Base-by-base conservation (phyloP, 2,888 invertebrate species). In the Myopa tessellatipennis region DNA sequence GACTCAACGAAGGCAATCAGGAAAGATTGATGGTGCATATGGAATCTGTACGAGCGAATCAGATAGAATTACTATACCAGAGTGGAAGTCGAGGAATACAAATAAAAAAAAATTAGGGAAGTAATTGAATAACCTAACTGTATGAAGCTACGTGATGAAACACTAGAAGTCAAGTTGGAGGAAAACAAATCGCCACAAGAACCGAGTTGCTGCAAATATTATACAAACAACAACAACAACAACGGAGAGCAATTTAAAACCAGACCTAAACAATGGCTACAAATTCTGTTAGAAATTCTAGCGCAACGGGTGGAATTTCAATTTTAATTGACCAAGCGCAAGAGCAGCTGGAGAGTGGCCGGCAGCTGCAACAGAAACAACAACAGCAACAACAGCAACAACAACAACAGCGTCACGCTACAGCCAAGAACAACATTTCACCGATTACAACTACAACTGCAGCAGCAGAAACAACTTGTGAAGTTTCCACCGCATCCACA, bases 271-370 rank as follows among this genome's bases (percentile, higher is more conserved):
- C 78, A 77, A 83, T 83, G 83, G 81, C 83, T 34, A 82, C 82
- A 52, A 83, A 81, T 81, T 81, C 83, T 69, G 80, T 82, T 78
- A 82, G 81, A 79, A 82, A 80, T 78, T 78, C 82, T 70, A 81
- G 79, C 68, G 74, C 78, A 73, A 61, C 77, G 72, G 80, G 81
- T 77, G 83, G 82, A 77, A 81, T 83, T 78, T 83, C 82, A 45
- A 82, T 83, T 80, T 71, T 80, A 77, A 81, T 83, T 81, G 83
- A 83, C 78, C 81, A 81, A 80, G 74, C 71, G 38, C 55, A 26
- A 36, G 38, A 70, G 40, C 75, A 68, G 38, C 7, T 38, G 4
- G 36, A 65, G 65, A 38, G 36, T 36, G 16, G 36, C 12, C 36
- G 7, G 52, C 61, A 74, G 61, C 60, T 52, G 36, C 79, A 78